Evolutionary conservation across 2,113 vertebrate species (phyloP).

Genomic region (Rhinoderma darwinii): DNA sequence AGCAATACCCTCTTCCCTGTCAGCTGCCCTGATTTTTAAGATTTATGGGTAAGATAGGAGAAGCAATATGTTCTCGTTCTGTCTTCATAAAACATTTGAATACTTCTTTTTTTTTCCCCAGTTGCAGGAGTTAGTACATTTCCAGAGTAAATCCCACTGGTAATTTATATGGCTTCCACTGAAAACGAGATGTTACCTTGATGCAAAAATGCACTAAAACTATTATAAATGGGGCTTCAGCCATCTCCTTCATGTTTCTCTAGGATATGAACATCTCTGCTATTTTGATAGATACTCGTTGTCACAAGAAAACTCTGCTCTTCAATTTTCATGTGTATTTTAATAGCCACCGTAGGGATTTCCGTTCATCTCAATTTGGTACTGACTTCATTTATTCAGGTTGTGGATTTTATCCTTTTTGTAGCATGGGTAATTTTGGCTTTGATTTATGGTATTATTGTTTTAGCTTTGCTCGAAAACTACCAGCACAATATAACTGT

Average conservation of each 20-base stretch:
- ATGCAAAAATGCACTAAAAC: slow-evolving; percentile 44
- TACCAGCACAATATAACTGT: background rate
- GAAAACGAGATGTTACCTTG: slow-evolving; percentile 39
- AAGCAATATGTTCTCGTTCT: slow-evolving; percentile 23
- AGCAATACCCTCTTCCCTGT: background rate
- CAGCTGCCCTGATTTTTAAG: background rate
- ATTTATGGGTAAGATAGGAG: background rate
- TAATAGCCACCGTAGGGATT: slow-evolving; percentile 51
- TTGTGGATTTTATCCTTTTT: slow-evolving; percentile 32
- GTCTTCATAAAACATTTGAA: slow-evolving; percentile 33
- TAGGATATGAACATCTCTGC: slow-evolving; percentile 21
- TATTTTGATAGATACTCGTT: slow-evolving; percentile 48
- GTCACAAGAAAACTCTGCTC: slow-evolving; percentile 47
- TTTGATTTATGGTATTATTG: slow-evolving; percentile 50
- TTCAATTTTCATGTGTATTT: slow-evolving; percentile 55
- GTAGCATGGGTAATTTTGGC: slow-evolving; percentile 25
- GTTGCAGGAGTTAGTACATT: background rate
- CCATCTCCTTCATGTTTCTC: slow-evolving; percentile 17
- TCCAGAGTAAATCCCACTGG: slow-evolving; percentile 20
- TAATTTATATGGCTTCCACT: slow-evolving; percentile 33
- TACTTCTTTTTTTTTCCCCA: background rate
- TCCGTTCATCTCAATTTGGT: slow-evolving; percentile 51
- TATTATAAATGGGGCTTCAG: slow-evolving; percentile 41
- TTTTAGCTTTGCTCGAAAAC: slow-evolving; percentile 23
- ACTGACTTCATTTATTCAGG: slow-evolving; percentile 50